Evolutionary conservation across 2,113 vertebrate species (phyloP).

Genomic region (Solenodon paradoxus): DNA sequence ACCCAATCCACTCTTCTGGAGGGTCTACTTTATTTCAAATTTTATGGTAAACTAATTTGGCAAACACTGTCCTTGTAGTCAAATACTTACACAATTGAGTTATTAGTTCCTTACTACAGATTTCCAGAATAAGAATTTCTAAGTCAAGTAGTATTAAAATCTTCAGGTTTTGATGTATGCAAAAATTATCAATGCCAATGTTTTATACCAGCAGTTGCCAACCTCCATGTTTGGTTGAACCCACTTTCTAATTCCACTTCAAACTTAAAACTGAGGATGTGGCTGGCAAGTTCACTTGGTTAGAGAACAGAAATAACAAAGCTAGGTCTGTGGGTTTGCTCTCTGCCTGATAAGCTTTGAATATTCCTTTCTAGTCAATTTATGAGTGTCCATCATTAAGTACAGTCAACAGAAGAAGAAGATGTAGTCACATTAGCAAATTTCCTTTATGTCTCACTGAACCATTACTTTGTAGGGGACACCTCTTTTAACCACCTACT

Average conservation of each 20-base stretch:
- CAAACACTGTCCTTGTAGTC: neutral
- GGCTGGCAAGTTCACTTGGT: neutral
- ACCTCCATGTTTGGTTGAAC: neutral
- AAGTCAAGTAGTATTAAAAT: neutral
- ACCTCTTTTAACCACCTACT: neutral
- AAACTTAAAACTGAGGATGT: neutral
- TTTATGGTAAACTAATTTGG: neutral
- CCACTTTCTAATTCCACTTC: conserved; percentile 5
- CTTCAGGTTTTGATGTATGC: neutral
- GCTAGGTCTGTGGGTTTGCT: neutral
- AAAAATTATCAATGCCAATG: neutral
- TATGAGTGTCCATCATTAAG: neutral
- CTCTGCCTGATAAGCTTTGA: neutral
- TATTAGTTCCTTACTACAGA: neutral
- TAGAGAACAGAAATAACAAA: neutral
- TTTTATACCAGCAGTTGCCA: neutral
- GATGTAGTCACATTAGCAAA: neutral
- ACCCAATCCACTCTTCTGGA: neutral
- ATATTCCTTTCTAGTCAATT: neutral
- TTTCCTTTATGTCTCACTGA: neutral
- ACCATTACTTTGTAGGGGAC: neutral
- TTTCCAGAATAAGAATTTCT: conserved; percentile 19
- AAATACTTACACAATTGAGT: neutral
- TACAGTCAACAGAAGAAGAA: neutral
- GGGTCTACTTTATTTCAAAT: neutral